A percentile compares a stretch with the other conserved stretches of the same genome.
Evolutionary conservation across 2,113 vertebrate species (phyloP).

Genomic region (Rhynchopsitta pachyrhyncha): DNA sequence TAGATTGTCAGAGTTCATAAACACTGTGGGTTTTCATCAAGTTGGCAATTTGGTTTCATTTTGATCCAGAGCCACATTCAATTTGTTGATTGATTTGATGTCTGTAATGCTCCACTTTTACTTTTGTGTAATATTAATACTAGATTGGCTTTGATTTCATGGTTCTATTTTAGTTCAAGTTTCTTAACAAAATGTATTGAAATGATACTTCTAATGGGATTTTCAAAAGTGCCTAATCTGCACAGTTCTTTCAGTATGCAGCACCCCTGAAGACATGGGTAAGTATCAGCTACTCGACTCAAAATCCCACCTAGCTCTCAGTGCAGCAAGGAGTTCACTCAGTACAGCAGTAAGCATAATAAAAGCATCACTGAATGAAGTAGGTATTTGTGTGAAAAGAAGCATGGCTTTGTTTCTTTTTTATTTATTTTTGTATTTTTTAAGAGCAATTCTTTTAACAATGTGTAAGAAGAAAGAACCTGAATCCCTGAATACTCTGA

Average conservation of each 20-base stretch:
- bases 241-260: background rate
- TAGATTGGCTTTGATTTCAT: conserved; percentile 39
- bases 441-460: background rate
- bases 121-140: conserved; percentile 28
- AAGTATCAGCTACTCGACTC: background rate
- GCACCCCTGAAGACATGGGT: background rate
- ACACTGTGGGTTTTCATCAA: background rate
- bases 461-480: background rate
- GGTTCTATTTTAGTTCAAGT: conserved; percentile 18
- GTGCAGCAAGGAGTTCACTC: background rate
- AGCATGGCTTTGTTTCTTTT: background rate
- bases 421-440: background rate
- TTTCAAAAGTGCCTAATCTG: conserved; percentile 19
- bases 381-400: background rate
- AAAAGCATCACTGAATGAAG: background rate
- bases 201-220: conserved; percentile 7
- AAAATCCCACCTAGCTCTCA: background rate
- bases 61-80: background rate
- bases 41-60: conserved; percentile 24
- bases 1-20: background rate
- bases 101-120: conserved; percentile 7
- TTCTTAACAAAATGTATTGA: conserved; percentile 33
- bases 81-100: conserved; percentile 54
- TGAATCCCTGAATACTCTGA: background rate
- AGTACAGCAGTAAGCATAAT: background rate